Evolutionary conservation across 2,888 invertebrate species (phyloP), one percentile per base, ranked within the genome.

Genomic region (Drosophila dives): DNA sequence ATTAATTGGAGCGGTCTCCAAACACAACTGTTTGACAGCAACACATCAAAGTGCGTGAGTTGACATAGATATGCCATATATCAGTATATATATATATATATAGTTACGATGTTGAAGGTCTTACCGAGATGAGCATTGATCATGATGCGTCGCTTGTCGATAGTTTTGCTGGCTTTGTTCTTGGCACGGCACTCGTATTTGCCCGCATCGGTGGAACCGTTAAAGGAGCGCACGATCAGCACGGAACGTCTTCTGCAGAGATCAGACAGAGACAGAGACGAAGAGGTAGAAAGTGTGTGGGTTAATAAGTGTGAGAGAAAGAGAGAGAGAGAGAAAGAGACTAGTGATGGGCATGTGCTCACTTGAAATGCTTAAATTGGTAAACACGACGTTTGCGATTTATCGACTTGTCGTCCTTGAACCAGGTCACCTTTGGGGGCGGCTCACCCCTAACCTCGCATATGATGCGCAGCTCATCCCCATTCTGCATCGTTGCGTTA

Each of bases 391-490:
- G 92, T 88, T 92, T 92, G 79, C 91, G 90, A 87, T 92, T 92
- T 77, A 95, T 94, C 86, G 95, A 95, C 90, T 94, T 94, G 81
- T 95, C 95, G 94, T 96, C 95, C 93, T 96, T 96, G 94, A 95
- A 96, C 98, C 98, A 98, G 86, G 96, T 95, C 84, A 98, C 95
- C 81, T 96, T 95, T 34, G 98, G 98, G 75, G 96, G 95, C 50
- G 98, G 98, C 82, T 96, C 95, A 40, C 96, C 96, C 92, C 94
- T 94, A 81, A 96, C 96, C 81, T 94, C 95, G 93, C 97, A 97
- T 89, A 96, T 95, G 90, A 98, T 95, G 90, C 94, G 94, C 92
- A 96, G 94, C 83, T 94, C 93, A 90, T 93, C 93, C 54, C 95
- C 95, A 66, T 94, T 93, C 59, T 91, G 89, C 69, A 92, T 89